These are phyloP conservation scores for Ficedula albicollis DNA, from an alignment of 2,797 vertebrate species.

Conservation along the genomic window DNA sequence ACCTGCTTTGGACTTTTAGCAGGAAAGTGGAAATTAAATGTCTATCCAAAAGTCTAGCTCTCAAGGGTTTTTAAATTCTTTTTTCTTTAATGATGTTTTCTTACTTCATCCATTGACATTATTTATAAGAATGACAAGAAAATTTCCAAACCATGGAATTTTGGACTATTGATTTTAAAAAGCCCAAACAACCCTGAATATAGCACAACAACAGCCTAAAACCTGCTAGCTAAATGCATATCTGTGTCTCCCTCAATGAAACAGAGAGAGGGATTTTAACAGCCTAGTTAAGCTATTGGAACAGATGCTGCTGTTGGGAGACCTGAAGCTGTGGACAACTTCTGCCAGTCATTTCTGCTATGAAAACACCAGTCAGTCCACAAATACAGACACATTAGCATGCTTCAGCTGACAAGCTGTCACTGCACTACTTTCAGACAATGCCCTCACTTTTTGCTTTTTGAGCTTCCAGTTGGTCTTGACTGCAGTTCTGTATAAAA, in stretches of 20 bases:
- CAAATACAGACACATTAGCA: background rate
- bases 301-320: background rate
- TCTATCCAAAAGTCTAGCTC: background rate
- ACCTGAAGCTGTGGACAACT: background rate
- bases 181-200: background rate
- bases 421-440: background rate
- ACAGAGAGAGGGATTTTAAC: background rate
- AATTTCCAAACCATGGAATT: background rate
- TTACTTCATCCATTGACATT: background rate
- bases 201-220: background rate
- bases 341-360: background rate
- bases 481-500: background rate
- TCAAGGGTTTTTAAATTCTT: background rate
- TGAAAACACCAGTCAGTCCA: background rate
- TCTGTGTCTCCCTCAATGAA: background rate
- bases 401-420: background rate
- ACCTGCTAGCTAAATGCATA: background rate
- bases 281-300: background rate
- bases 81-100: background rate
- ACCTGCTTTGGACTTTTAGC: background rate
- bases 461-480: background rate
- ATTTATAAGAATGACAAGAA: background rate
- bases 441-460: background rate
- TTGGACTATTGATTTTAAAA: background rate
- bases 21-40: background rate